Percentiles rank a stretch among this genome's conserved stretches.
phyloP scores from a whole-genome alignment of 2,888 invertebrate species.

The Archips xylosteana region DNA sequence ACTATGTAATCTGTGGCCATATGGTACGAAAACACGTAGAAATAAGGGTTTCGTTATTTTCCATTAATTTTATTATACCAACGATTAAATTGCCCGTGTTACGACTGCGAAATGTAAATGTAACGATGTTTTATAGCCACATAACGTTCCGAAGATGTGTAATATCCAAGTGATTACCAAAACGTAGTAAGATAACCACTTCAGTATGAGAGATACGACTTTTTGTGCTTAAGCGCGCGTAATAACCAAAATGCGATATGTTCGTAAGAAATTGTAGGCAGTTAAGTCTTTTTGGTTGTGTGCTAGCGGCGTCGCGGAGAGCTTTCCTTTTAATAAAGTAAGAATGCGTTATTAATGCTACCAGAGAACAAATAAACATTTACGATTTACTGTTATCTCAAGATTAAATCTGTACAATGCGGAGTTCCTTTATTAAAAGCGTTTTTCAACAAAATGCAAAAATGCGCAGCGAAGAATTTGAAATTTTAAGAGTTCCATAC shows the following conservation, averaged over 20 bases:
- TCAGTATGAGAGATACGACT: not conserved
- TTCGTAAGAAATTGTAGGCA: not conserved
- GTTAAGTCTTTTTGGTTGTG: not conserved
- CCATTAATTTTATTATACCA: conserved; percentile 41
- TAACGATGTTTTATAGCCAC: conserved; percentile 39
- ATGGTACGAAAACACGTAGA: conserved; percentile 12
- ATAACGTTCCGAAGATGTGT: conserved; percentile 37
- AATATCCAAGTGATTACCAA: not conserved
- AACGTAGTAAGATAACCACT: conserved; percentile 2
- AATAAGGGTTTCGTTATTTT: conserved; percentile 35
- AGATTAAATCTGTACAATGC: conserved; percentile 31
- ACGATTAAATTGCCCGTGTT: conserved; percentile 40
- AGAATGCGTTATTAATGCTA: conserved; percentile 39
- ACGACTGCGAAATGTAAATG: conserved; percentile 41
- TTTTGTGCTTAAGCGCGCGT: not conserved
- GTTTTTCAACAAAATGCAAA: not conserved
- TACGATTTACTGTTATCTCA: conserved; percentile 29
- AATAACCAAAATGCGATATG: not conserved
- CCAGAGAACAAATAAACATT: conserved; percentile 37
- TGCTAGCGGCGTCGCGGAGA: conserved; percentile 7
- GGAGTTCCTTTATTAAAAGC: conserved; percentile 13
- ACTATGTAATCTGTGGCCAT: not conserved
- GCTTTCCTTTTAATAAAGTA: conserved; percentile 39
- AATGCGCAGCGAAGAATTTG: not conserved
- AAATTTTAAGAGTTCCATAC: too few relatives aligned